These are phyloP conservation scores for Gobio occitaniae DNA, from an alignment of 2,797 vertebrate species.

Conservation along the genomic window DNA sequence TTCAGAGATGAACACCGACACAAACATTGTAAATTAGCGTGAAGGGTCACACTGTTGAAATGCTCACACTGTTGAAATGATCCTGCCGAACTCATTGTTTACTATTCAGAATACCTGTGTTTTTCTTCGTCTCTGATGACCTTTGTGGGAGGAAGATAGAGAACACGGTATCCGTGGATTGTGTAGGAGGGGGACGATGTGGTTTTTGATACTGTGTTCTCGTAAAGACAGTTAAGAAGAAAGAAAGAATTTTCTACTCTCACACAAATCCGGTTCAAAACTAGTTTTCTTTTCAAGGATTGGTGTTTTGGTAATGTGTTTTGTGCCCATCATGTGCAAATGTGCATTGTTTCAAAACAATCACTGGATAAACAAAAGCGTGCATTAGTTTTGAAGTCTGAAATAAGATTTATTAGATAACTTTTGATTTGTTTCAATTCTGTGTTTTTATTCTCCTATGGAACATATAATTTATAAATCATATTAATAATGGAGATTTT, in stretches of 20 bases:
- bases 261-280: slow-evolving; percentile 71
- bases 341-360: not conserved
- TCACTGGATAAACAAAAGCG: not conserved
- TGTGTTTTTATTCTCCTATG: not conserved
- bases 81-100: slow-evolving; percentile 45
- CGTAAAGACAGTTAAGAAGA: slow-evolving; percentile 80
- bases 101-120: slow-evolving; percentile 73
- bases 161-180: slow-evolving; percentile 75
- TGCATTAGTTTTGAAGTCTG: not conserved
- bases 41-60: slow-evolving; percentile 20
- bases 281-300: slow-evolving; percentile 75
- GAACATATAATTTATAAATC: not conserved
- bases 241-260: slow-evolving; percentile 70
- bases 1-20: not conserved
- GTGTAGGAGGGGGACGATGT: slow-evolving; percentile 90
- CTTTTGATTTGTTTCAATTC: not conserved
- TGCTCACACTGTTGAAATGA: slow-evolving; percentile 26
- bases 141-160: slow-evolving; percentile 88
- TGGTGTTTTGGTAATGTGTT: slow-evolving; percentile 23
- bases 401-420: not conserved
- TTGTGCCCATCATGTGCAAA: not conserved
- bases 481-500: not conserved
- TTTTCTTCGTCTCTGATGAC: slow-evolving; percentile 86
- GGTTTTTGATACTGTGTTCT: slow-evolving; percentile 90
- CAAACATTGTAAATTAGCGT: not conserved